phyloP scores from a whole-genome alignment of 2,113 vertebrate species.

The Spermophilus dauricus region DNA sequence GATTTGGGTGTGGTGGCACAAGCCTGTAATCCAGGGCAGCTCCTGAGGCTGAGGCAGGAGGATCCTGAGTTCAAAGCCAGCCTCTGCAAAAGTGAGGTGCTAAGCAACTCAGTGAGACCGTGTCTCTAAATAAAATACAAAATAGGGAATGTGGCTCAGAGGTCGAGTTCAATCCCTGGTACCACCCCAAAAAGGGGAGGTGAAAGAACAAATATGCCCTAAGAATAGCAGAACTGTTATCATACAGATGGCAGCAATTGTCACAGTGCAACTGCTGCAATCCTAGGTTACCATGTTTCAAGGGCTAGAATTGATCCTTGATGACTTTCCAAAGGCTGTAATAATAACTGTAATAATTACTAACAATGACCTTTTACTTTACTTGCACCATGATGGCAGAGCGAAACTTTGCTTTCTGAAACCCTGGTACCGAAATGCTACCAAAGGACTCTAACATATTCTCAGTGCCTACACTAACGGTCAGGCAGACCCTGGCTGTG shows the following conservation, averaged over 20 bases:
- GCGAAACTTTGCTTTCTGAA: conserved; percentile 27
- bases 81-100: too few relatives aligned
- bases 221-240: not conserved
- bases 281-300: not conserved
- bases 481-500: not conserved
- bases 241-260: not conserved
- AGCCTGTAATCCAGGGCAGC: too few relatives aligned
- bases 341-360: not conserved
- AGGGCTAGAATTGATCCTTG: not conserved
- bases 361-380: not conserved
- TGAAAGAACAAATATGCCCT: not conserved
- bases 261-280: not conserved
- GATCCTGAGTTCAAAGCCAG: too few relatives aligned
- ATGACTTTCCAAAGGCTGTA: not conserved
- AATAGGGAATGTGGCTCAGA: too few relatives aligned
- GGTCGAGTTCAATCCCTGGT: too few relatives aligned
- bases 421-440: conserved; percentile 12
- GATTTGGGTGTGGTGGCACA: not conserved
- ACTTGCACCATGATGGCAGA: not conserved
- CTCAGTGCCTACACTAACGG: not conserved
- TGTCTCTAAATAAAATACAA: too few relatives aligned
- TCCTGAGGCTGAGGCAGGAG: too few relatives aligned
- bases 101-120: too few relatives aligned
- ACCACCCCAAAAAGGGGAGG: too few relatives aligned
- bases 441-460: not conserved